Evolutionary conservation across 2,113 vertebrate genomes (phyloP).

Genomic region (Narcine bancroftii): DNA sequence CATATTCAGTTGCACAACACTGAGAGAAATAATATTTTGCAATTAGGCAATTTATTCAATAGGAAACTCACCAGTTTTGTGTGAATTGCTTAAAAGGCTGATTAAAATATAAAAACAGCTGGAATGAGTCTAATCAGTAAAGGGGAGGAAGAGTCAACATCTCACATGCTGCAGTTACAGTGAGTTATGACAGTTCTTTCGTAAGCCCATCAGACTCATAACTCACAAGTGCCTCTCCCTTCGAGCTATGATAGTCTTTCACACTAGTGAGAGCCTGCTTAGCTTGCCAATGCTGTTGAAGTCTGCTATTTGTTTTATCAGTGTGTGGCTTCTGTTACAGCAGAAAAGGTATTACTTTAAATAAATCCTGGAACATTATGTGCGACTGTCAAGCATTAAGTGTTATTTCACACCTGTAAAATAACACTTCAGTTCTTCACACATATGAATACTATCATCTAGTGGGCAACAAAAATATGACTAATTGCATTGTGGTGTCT

Average conservation of each 20-base stretch:
- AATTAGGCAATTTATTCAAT: background rate
- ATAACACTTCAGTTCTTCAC: slow-evolving; percentile 32
- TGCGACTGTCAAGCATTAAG: slow-evolving; percentile 20
- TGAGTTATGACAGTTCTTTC: slow-evolving; percentile 23
- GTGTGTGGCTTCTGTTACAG: slow-evolving; percentile 8
- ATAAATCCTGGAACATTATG: slow-evolving; percentile 27
- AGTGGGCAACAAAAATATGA: slow-evolving; percentile 15
- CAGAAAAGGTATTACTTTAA: slow-evolving; percentile 34
- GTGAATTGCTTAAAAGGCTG: slow-evolving; percentile 3
- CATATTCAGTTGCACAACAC: too few relatives aligned
- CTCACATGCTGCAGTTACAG: background rate
- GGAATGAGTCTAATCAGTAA: slow-evolving; percentile 5
- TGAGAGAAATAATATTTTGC: too few relatives aligned
- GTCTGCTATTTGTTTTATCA: slow-evolving; percentile 5
- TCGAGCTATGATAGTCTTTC: slow-evolving; percentile 13
- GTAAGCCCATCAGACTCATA: background rate
- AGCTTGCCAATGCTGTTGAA: background rate
- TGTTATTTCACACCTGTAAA: slow-evolving; percentile 33
- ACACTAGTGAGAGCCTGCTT: background rate
- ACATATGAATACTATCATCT: slow-evolving; percentile 24
- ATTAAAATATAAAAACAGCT: background rate
- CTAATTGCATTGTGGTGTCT: background rate
- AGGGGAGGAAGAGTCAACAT: background rate
- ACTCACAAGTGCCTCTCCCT: background rate
- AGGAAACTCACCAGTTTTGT: background rate